Conservation (phyloP, 1,140 invertebrate genomes). For the Nephotettix cincticeps region DNA sequence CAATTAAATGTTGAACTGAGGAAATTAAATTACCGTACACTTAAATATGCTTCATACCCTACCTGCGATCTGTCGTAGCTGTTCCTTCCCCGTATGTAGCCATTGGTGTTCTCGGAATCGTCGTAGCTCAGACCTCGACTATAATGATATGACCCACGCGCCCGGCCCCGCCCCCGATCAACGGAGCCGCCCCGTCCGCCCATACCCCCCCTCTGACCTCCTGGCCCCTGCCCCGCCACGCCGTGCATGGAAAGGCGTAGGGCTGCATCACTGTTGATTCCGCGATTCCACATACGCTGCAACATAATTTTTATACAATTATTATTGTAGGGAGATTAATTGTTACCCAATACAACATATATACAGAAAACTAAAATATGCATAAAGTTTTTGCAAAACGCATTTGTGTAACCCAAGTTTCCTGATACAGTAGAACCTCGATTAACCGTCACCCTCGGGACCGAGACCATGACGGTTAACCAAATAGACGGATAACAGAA, state of each 20-base stretch:
- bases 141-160: conserved; percentile 56
- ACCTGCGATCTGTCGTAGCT: conserved; percentile 49
- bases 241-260: conserved; percentile 47
- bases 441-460: no score
- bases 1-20: no score
- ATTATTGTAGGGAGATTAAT: no score
- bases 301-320: conserved; percentile 36
- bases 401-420: no score
- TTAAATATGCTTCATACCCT: background rate
- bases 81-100: conserved; percentile 15
- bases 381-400: no score
- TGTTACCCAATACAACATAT: no score
- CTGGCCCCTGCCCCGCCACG: conserved; percentile 43
- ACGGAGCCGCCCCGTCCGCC: conserved; percentile 59
- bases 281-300: conserved; percentile 59
- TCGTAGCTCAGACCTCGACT: conserved; percentile 57
- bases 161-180: conserved; percentile 56
- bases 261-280: conserved; percentile 57
- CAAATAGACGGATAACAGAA: no score
- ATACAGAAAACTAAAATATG: no score
- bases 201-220: conserved; percentile 5
- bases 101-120: conserved; percentile 40
- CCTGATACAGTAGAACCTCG: no score
- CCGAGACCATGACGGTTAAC: no score
- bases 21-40: no score